These are phyloP conservation scores for Homarus gammarus DNA, from an alignment of 2,888 invertebrate species.

Conservation along the genomic window DNA sequence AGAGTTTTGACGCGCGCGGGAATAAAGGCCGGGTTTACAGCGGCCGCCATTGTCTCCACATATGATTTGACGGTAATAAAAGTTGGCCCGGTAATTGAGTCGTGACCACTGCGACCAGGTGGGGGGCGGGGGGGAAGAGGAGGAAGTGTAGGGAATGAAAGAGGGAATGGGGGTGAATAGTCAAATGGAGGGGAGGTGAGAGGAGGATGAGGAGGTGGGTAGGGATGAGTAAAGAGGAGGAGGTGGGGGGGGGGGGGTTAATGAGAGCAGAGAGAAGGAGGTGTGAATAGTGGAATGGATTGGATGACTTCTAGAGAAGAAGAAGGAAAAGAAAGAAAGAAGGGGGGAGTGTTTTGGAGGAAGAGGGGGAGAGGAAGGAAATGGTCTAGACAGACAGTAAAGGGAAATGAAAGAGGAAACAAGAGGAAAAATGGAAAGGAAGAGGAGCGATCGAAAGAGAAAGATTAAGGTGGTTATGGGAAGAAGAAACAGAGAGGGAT, in stretches of 20 bases:
- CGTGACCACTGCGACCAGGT: constrained; percentile 40
- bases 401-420: background rate
- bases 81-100: constrained; percentile 40
- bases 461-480: no score
- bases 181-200: no score
- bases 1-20: constrained; percentile 26
- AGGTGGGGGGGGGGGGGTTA: background rate
- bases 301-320: no score
- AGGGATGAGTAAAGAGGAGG: no score
- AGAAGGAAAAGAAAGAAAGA: constrained; percentile 12
- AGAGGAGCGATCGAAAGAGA: background rate
- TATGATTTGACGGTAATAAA: constrained; percentile 49
- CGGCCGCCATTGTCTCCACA: constrained; percentile 39
- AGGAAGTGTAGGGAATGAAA: background rate
- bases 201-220: background rate
- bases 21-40: constrained; percentile 22
- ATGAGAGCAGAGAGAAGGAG: background rate
- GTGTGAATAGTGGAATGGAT: no score
- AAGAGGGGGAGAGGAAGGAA: background rate
- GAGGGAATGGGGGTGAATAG: background rate
- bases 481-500: no score
- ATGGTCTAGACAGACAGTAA: background rate
- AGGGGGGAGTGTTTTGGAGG: background rate
- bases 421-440: background rate
- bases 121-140: background rate